A percentile compares a stretch with the other conserved stretches of the same genome.
Conservation (phyloP, 2,888 invertebrate species). For the Meliscaeva auricollis region DNA sequence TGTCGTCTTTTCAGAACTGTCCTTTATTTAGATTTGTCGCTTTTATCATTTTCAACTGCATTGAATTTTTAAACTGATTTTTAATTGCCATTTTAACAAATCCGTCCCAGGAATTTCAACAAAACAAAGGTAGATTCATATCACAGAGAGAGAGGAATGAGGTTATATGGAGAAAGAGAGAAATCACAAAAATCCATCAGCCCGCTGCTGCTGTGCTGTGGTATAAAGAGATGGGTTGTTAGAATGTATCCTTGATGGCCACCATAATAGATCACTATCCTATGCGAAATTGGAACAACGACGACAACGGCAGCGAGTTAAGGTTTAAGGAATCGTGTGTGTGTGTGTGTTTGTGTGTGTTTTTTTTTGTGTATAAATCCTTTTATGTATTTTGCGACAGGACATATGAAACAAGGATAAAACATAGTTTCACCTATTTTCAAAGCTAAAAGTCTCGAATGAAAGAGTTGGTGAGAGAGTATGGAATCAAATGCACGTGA, state of each 20-base stretch:
- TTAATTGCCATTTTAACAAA: neutral
- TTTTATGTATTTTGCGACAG: conserved; percentile 19
- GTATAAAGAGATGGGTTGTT: conserved; percentile 54
- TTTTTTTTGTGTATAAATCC: neutral
- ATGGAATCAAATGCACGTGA: conserved; percentile 53
- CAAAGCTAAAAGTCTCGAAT: conserved; percentile 36
- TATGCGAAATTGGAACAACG: conserved; percentile 36
- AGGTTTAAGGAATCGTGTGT: neutral
- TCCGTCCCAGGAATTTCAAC: neutral
- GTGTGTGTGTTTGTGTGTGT: neutral
- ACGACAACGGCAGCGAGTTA: neutral
- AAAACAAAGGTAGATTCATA: conserved; percentile 9
- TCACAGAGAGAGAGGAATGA: conserved; percentile 5
- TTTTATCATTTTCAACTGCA: too few relatives aligned
- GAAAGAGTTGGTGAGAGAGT: too few relatives aligned
- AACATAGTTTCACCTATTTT: conserved; percentile 61
- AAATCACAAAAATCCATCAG: conserved; percentile 65
- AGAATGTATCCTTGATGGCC: conserved; percentile 65
- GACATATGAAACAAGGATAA: conserved; percentile 57
- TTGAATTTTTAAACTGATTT: too few relatives aligned
- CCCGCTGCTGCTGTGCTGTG: conserved; percentile 22
- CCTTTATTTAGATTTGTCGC: too few relatives aligned
- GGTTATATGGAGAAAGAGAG: conserved; percentile 27
- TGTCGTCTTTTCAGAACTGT: too few relatives aligned
- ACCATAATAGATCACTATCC: conserved; percentile 70